Percentiles rank a stretch among this genome's conserved stretches.
phyloP scores from a whole-genome alignment of 2,797 vertebrate species.

The Ispidina lecontei region DNA sequence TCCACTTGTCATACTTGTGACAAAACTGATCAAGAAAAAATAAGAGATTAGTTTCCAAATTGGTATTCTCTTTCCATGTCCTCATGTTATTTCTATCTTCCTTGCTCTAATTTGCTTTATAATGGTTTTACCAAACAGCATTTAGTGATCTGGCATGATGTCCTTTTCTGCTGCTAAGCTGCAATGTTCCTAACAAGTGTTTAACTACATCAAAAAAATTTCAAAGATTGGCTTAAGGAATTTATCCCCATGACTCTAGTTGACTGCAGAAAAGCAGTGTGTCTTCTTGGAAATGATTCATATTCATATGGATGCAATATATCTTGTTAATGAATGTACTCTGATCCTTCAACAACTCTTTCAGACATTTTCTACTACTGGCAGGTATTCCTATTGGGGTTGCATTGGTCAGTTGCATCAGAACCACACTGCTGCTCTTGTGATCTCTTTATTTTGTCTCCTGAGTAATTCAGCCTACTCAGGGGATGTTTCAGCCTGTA shows the following conservation, averaged over 20 bases:
- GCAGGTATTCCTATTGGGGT: background rate
- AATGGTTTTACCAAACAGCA: background rate
- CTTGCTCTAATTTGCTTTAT: background rate
- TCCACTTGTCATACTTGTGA: background rate
- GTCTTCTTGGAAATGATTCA: background rate
- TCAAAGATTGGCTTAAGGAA: background rate
- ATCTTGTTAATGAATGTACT: background rate
- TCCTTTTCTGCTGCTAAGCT: background rate
- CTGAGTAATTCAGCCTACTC: background rate
- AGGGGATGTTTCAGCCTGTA: background rate
- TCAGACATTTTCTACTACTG: background rate
- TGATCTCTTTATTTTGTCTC: background rate
- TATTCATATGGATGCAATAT: background rate
- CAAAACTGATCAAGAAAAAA: background rate
- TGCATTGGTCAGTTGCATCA: rapidly evolving
- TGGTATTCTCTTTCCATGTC: background rate
- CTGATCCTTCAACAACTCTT: background rate
- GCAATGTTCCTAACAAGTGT: background rate
- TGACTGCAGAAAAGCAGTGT: background rate
- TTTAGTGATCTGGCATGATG: background rate
- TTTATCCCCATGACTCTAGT: background rate
- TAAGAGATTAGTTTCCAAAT: background rate
- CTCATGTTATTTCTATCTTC: background rate
- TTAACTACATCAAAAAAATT: background rate
- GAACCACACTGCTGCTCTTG: background rate